Evolutionary conservation across 2,797 vertebrate species (phyloP), one percentile per base, ranked within the genome.

Genomic region (Ambastaia sidthimunki): DNA sequence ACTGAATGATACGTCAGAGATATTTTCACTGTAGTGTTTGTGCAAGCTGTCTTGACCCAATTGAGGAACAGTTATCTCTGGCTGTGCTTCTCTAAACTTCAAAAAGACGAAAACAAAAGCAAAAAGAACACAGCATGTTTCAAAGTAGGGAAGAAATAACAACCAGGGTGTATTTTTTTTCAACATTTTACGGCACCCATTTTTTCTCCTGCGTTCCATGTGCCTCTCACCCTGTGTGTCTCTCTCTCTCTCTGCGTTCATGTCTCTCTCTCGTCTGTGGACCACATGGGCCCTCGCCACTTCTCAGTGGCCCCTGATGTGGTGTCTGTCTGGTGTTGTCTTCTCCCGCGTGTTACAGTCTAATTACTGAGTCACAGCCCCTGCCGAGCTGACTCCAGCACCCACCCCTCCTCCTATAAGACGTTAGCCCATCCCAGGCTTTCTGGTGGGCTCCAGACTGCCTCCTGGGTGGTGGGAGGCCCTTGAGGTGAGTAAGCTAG

Each of bases 321-420:
- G 90, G 92, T 86, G 84, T 87, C 87, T 89, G 89, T 86, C 89
- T 87, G 83, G 86, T 87, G 85, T 71, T 85, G 87, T 88, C 81
- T 86, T 91, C 89, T 90, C 88, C 82, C 82, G 86, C 86, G 86
- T 91, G 82, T 85, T 86, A 83, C 72, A 80, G 85, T 87, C 90
- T 92, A 93, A 93, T 92, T 86, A 90, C 86, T 93, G 90, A 94
- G 50, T 52, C 50, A 52, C 50, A 52, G 50, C 50, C 50, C 50
- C 50, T 52, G 50, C 50, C 50, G 16, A 52, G 18, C 50, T 52
- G 50, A 52, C 50, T 52, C 50, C 65, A 25, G 57, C 47, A 62
- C 80, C 72, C 71, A 78, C 87, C 69, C 31, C 81, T 67, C 75
- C 74, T 79, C 44, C 48, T 23, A 44, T 41, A 48, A 28, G 18